Percentiles rank a stretch among this genome's conserved stretches.
phyloP scores from a whole-genome alignment of 2,113 vertebrate genomes.

The Telmatochromis sp. region DNA sequence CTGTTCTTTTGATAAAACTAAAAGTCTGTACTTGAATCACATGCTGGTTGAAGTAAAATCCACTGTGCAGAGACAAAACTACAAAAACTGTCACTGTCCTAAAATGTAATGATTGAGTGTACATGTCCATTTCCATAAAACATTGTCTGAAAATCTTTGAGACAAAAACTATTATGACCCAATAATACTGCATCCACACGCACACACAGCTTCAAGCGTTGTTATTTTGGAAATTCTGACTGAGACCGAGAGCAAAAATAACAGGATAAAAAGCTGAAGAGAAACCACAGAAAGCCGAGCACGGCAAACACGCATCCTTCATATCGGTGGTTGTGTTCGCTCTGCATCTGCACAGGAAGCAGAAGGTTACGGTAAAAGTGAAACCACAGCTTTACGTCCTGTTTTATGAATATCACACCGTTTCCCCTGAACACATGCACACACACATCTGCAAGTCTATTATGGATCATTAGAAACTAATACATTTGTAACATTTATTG shows the following conservation, averaged over 20 bases:
- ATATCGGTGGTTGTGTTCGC: not conserved
- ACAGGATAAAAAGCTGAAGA: not conserved
- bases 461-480: not conserved
- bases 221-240: not conserved
- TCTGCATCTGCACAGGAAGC: not conserved
- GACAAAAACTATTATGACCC: not conserved
- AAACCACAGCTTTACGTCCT: not conserved
- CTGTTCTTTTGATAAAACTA: not conserved
- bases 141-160: not conserved
- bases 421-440: not conserved
- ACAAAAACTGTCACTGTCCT: not conserved
- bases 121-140: not conserved
- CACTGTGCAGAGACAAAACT: not conserved
- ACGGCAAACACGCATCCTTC: rapidly evolving
- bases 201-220: not conserved
- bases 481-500: not conserved
- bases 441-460: not conserved
- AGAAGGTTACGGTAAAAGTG: not conserved
- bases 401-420: not conserved
- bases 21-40: not conserved
- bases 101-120: not conserved
- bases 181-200: not conserved
- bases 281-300: not conserved
- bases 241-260: not conserved
- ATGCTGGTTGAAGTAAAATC: not conserved